Percentiles rank a stretch among this genome's conserved stretches.
phyloP scores from a whole-genome alignment of 2,113 vertebrate species.

The Malurus cyaneus region DNA sequence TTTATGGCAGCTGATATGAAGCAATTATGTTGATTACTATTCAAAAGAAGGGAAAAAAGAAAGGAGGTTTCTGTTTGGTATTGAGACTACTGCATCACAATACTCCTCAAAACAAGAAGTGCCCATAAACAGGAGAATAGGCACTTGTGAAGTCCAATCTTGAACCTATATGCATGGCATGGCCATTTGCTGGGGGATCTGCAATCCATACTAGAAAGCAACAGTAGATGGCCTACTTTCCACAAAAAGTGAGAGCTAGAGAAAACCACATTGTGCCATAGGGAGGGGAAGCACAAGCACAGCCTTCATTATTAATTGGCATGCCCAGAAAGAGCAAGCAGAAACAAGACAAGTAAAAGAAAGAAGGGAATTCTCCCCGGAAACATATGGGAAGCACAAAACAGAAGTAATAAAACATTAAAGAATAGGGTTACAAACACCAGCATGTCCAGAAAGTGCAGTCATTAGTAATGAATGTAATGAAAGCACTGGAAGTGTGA shows the following conservation, averaged over 20 bases:
- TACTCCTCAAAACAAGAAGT: neutral
- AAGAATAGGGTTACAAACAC: conserved; percentile 47
- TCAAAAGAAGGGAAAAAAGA: neutral
- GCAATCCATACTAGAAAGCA: conserved; percentile 69
- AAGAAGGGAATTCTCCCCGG: conserved; percentile 40
- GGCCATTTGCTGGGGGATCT: neutral
- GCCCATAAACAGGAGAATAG: neutral
- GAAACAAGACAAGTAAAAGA: conserved; percentile 47
- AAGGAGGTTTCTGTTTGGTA: neutral
- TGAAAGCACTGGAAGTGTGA: conserved; percentile 64
- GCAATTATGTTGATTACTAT: neutral
- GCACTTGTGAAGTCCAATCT: neutral
- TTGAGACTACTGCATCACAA: neutral
- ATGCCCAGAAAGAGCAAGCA: conserved; percentile 1
- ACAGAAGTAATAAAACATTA: conserved; percentile 59
- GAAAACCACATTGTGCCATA: conserved; percentile 5
- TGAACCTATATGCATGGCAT: neutral
- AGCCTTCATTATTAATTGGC: conserved; percentile 51
- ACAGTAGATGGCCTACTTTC: conserved; percentile 80
- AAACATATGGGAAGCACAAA: conserved; percentile 52
- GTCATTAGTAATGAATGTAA: conserved; percentile 29
- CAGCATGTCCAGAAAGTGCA: conserved; percentile 24
- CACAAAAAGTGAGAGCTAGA: conserved; percentile 68
- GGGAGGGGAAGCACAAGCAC: conserved; percentile 26
- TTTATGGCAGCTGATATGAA: neutral